Evolutionary conservation across 2,888 invertebrate genomes (phyloP).

Genomic region (Chrysolina oricalcia): DNA sequence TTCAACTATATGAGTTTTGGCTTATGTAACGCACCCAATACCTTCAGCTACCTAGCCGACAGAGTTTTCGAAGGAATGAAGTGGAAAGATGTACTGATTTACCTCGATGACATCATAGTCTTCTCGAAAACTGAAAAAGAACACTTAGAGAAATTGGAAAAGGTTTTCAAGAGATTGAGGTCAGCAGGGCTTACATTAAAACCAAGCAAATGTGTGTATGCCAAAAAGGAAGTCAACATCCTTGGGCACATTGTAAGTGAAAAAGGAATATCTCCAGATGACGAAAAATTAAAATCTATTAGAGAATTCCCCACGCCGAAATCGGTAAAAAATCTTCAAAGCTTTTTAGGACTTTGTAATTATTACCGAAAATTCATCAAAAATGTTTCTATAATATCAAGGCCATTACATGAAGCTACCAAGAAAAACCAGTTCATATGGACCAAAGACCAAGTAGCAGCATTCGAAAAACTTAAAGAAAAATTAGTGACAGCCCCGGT

Average conservation of each 20-base stretch:
- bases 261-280: conserved; percentile 43
- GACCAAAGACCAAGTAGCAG: background rate
- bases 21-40: conserved; percentile 54
- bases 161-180: conserved; percentile 47
- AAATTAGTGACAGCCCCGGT: conserved; percentile 42
- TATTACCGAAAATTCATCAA: conserved; percentile 41
- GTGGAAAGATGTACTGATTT: conserved; percentile 52
- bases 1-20: conserved; percentile 57
- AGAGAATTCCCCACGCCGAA: no score
- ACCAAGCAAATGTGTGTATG: conserved; percentile 39
- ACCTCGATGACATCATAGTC: conserved; percentile 55
- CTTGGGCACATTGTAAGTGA: conserved; percentile 55
- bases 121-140: conserved; percentile 49
- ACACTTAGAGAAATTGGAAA: conserved; percentile 45
- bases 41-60: conserved; percentile 53
- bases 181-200: conserved; percentile 51
- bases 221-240: conserved; percentile 52
- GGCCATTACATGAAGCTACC: background rate
- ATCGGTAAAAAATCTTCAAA: no score
- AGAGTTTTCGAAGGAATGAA: conserved; percentile 52
- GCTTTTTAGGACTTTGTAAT: conserved; percentile 52
- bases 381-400: background rate
- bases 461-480: no score
- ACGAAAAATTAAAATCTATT: conserved; percentile 2
- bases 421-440: background rate